phyloP scores from a whole-genome alignment of 2,888 invertebrate genomes.

The Labia minor region DNA sequence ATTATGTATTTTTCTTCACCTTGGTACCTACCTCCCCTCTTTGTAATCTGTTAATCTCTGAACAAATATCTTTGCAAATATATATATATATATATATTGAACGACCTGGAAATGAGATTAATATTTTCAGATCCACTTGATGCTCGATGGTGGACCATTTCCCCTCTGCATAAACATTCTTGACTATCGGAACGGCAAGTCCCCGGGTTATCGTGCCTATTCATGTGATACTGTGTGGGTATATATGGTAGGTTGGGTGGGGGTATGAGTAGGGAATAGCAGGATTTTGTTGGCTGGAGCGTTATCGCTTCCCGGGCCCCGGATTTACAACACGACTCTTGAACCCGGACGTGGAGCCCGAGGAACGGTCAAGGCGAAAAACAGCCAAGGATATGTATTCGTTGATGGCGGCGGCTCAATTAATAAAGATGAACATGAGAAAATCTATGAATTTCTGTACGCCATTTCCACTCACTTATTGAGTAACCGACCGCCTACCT shows the following conservation, averaged over 20 bases:
- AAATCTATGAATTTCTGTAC: too few relatives aligned
- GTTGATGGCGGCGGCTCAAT: background rate
- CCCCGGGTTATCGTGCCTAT: constrained; percentile 3
- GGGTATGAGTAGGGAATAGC: background rate
- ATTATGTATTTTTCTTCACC: too few relatives aligned
- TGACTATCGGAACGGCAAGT: background rate
- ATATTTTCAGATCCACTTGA: too few relatives aligned
- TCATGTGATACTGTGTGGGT: background rate
- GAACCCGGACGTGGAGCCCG: background rate
- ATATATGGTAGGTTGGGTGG: background rate
- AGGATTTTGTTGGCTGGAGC: background rate
- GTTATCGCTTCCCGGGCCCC: constrained; percentile 3
- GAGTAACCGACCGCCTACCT: background rate
- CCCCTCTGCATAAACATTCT: too few relatives aligned
- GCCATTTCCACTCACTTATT: background rate
- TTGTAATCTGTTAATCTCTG: too few relatives aligned
- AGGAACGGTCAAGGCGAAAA: background rate
- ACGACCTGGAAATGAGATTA: too few relatives aligned
- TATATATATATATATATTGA: too few relatives aligned
- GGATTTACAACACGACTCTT: constrained; percentile 6
- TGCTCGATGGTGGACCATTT: too few relatives aligned
- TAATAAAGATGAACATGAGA: background rate
- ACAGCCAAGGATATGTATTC: background rate
- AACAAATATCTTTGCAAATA: too few relatives aligned
- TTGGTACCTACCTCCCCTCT: too few relatives aligned